These are phyloP conservation scores for Tympanoctomys barrerae DNA, from an alignment of 2,797 vertebrate genomes.

Conservation along the genomic window DNA sequence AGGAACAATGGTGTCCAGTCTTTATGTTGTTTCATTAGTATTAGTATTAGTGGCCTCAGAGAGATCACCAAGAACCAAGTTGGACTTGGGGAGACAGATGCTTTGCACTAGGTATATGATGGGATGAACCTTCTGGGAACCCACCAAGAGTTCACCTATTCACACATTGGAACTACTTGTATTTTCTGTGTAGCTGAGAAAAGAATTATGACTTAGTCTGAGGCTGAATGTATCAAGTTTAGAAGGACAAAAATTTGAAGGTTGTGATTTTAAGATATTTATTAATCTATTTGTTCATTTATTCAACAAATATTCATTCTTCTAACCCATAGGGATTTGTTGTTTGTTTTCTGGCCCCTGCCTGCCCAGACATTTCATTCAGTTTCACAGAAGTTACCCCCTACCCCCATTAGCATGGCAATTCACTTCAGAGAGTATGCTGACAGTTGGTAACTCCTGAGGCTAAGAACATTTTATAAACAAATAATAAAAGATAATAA, in stretches of 20 bases:
- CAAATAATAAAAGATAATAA: slow-evolving; percentile 21
- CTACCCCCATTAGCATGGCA: background rate
- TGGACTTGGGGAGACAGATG: slow-evolving; percentile 25
- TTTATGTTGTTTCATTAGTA: background rate
- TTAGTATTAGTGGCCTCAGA: background rate
- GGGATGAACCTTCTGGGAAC: background rate
- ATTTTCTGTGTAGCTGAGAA: slow-evolving; percentile 23
- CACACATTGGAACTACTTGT: background rate
- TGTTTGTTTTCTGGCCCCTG: background rate
- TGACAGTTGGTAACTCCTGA: background rate
- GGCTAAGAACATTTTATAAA: slow-evolving; percentile 52
- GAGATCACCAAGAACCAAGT: background rate
- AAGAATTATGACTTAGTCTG: background rate
- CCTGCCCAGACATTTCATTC: background rate
- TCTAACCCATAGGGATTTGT: background rate
- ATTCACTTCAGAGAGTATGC: slow-evolving; percentile 43
- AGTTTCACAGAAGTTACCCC: background rate
- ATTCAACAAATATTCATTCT: slow-evolving; percentile 9
- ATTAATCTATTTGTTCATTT: background rate
- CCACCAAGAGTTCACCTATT: background rate
- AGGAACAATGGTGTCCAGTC: slow-evolving; percentile 9
- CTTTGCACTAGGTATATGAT: background rate
- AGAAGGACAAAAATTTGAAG: slow-evolving; percentile 12
- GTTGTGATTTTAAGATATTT: background rate
- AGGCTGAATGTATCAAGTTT: slow-evolving; percentile 12